Conservation (phyloP, 2,113 vertebrate species). For the Saguinus imperator region DNA sequence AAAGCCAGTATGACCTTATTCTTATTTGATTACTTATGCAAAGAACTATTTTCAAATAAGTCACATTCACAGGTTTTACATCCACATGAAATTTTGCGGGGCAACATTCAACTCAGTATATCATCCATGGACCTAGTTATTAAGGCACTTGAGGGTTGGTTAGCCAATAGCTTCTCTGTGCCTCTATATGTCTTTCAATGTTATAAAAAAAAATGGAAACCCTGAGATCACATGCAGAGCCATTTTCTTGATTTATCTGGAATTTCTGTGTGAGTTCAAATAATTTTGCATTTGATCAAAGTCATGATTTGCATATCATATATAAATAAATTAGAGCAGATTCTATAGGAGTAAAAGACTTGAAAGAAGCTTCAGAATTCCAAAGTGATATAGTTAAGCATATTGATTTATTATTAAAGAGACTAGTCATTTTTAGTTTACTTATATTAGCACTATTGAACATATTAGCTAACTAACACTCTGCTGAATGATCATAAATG, state of each 20-base stretch:
- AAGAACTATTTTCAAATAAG: not conserved
- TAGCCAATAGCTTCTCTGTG: not conserved
- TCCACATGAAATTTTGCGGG: not conserved
- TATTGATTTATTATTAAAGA: constrained; percentile 12
- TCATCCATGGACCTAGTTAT: not conserved
- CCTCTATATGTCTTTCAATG: not conserved
- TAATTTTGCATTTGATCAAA: constrained; percentile 21
- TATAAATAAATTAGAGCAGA: not conserved
- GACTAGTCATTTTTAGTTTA: not conserved
- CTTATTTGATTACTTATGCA: not conserved
- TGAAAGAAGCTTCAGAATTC: constrained; percentile 14
- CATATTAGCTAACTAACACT: not conserved
- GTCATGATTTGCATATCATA: not conserved
- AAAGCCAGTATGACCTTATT: not conserved
- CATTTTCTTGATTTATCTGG: not conserved
- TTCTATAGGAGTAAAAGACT: not conserved
- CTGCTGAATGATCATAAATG: not conserved
- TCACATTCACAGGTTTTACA: not conserved
- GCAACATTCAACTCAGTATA: not conserved
- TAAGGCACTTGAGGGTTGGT: not conserved
- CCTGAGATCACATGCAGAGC: not conserved
- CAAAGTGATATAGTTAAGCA: not conserved
- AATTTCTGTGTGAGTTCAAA: not conserved
- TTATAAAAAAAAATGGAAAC: not conserved
- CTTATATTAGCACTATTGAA: not conserved